Conservation (phyloP, 2,113 vertebrate genomes). For the Pedetes capensis region DNA sequence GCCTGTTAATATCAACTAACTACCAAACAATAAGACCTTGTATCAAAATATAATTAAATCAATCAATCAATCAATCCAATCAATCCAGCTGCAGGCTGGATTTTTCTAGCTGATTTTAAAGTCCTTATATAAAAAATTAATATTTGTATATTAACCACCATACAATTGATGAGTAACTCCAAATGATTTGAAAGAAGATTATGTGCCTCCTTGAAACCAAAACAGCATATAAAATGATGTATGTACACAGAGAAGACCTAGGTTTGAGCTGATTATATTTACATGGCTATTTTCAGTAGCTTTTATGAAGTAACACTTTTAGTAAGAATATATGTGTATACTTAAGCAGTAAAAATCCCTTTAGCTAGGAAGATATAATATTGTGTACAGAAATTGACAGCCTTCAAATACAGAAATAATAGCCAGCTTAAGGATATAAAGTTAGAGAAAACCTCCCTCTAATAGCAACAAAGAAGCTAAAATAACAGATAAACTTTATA, state of each 20-base stretch:
- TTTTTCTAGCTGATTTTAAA: not conserved
- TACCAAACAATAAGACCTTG: too few species aligned
- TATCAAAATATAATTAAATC: too few species aligned
- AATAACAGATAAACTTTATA: not conserved
- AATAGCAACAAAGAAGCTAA: not conserved
- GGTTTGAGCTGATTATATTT: not conserved
- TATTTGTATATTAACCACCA: not conserved
- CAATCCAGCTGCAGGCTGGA: too few species aligned
- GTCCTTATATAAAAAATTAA: not conserved
- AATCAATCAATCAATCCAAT: too few species aligned
- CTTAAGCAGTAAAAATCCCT: not conserved
- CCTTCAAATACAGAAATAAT: not conserved
- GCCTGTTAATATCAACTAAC: too few species aligned
- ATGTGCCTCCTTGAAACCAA: not conserved
- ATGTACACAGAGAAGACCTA: not conserved
- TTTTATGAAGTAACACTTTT: not conserved
- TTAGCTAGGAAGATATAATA: conserved; percentile 19
- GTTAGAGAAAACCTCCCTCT: not conserved
- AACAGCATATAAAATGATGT: not conserved
- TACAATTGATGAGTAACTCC: not conserved
- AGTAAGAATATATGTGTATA: not conserved
- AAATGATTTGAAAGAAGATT: conserved; percentile 7
- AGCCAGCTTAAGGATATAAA: not conserved
- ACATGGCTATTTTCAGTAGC: not conserved
- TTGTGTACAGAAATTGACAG: not conserved